A percentile compares a stretch with the other conserved stretches of the same genome.
Evolutionary conservation across 2,888 invertebrate species (phyloP).

Genomic region (Thymelicus acteon): DNA sequence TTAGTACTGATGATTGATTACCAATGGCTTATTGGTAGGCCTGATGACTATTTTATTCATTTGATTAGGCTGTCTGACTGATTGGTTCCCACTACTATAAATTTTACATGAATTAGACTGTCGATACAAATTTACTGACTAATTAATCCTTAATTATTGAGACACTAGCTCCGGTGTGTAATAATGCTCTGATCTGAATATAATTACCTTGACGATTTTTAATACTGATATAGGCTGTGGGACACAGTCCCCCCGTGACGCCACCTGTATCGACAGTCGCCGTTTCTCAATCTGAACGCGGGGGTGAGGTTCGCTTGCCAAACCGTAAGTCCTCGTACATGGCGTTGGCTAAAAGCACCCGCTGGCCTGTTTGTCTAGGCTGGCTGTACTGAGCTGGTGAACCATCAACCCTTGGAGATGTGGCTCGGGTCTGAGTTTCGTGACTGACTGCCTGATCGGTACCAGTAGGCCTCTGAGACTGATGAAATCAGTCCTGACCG

Average conservation of each 20-base stretch:
- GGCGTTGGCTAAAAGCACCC: no score
- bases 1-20: conserved; percentile 12
- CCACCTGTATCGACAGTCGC: no score
- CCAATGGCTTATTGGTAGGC: conserved; percentile 1
- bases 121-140: conserved; percentile 22
- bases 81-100: not conserved
- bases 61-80: conserved; percentile 5
- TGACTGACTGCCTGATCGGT: no score
- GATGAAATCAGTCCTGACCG: no score
- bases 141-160: conserved; percentile 18
- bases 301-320: no score
- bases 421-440: no score
- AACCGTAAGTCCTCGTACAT: no score
- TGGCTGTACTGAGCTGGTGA: no score
- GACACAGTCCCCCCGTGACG: conserved; percentile 3
- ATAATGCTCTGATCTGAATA: conserved; percentile 5
- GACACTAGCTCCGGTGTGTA: conserved; percentile 17
- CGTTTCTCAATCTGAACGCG: no score
- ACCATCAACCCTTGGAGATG: no score
- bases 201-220: not conserved
- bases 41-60: conserved; percentile 11
- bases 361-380: no score
- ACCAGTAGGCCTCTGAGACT: no score
- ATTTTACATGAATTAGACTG: conserved; percentile 18
- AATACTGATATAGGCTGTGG: conserved; percentile 9